Conservation (phyloP, 2,113 vertebrate genomes). For the Dendrocopos noguchii region DNA sequence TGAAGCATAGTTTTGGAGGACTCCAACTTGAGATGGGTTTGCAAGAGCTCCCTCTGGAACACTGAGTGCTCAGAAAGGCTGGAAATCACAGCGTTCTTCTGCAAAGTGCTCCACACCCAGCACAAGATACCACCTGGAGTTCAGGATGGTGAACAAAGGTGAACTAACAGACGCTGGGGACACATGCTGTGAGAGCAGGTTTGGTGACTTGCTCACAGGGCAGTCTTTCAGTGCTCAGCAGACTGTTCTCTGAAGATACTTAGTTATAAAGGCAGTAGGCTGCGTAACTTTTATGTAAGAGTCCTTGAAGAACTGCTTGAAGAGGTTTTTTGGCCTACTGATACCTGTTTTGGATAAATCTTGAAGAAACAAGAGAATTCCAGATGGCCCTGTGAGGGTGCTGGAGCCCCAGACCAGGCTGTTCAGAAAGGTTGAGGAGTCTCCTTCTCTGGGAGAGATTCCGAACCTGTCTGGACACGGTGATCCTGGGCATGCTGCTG, state of each 20-base stretch:
- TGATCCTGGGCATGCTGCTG: too few species aligned
- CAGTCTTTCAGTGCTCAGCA: fast-evolving
- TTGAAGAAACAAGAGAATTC: not conserved
- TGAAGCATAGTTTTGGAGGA: not conserved
- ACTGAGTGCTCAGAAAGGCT: not conserved
- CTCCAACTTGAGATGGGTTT: not conserved
- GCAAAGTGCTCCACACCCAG: fast-evolving
- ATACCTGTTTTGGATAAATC: not conserved
- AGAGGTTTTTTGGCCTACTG: not conserved
- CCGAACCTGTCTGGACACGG: too few species aligned
- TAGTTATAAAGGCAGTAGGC: not conserved
- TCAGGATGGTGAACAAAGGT: not conserved
- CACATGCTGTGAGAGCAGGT: not conserved
- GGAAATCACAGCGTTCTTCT: not conserved
- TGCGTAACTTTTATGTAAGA: not conserved
- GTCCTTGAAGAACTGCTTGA: not conserved
- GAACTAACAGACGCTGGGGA: not conserved
- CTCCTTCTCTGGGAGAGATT: too few species aligned
- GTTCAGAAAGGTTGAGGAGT: too few species aligned
- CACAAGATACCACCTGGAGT: not conserved
- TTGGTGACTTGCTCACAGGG: not conserved
- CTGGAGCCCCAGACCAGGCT: too few species aligned
- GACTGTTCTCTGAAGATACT: not conserved
- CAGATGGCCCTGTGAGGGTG: not conserved
- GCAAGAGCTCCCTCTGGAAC: not conserved